phyloP scores from a whole-genome alignment of 1,140 invertebrate species.

The Dufourea novaeangliae region DNA sequence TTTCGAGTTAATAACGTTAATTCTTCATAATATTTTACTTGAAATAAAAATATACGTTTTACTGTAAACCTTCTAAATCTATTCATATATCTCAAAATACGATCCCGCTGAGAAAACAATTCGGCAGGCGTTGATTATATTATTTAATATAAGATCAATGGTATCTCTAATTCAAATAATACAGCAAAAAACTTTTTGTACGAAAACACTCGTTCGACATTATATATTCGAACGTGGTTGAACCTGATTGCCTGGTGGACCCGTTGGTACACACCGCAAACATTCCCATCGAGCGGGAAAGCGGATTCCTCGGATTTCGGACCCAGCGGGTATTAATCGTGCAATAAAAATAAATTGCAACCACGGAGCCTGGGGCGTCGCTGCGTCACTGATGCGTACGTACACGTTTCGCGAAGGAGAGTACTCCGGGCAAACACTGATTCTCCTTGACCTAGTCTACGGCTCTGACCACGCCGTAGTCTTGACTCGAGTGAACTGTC shows the following conservation, averaged over 20 bases:
- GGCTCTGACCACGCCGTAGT: conserved; percentile 20
- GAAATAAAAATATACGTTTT: no score
- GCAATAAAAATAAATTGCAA: conserved; percentile 37
- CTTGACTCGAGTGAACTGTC: conserved; percentile 48
- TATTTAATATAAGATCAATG: no score
- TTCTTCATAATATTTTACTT: no score
- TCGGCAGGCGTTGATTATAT: no score
- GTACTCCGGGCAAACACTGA: conserved; percentile 51
- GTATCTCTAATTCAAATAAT: no score
- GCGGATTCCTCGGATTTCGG: not conserved
- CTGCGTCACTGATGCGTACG: conserved; percentile 35
- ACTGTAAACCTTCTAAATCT: no score
- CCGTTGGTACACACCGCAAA: no score
- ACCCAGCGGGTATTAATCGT: not conserved
- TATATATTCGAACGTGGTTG: not conserved
- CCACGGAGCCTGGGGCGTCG: not conserved
- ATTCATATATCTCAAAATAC: no score
- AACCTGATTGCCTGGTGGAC: not conserved
- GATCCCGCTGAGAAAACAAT: no score
- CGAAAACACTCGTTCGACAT: no score
- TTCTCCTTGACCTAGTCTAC: conserved; percentile 68
- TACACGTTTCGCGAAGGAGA: conserved; percentile 40
- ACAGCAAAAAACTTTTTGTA: no score
- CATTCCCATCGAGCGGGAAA: not conserved
- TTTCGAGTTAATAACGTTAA: no score